Evolutionary conservation across 2,113 vertebrate species (phyloP).

Genomic region (Grammomys dolichurus): DNA sequence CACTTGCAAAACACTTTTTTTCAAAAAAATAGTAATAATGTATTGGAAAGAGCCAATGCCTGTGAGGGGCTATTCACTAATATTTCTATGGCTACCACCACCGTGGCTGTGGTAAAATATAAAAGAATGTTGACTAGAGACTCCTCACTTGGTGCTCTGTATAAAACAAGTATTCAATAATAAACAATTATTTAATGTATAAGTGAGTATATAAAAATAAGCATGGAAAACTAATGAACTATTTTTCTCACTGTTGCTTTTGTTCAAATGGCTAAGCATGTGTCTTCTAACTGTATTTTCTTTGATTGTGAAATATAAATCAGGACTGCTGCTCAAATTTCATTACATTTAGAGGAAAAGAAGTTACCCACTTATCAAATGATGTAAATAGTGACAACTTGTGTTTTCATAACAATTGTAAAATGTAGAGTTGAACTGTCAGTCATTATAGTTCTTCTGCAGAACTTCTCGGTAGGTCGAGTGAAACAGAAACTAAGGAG

Average conservation of each 20-base stretch:
- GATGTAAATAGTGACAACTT: conserved; percentile 36
- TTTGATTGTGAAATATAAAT: conserved; percentile 10
- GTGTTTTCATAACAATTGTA: conserved; percentile 31
- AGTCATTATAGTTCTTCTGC: not conserved
- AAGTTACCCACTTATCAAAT: conserved; percentile 21
- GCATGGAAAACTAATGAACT: not conserved
- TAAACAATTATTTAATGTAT: not conserved
- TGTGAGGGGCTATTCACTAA: not conserved
- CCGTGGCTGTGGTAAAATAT: not conserved
- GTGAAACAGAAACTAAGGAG: conserved; percentile 15
- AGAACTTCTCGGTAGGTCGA: conserved; percentile 52
- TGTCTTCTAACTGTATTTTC: conserved; percentile 1
- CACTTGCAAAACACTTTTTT: not conserved
- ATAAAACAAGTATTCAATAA: conserved; percentile 1
- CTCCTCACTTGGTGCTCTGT: not conserved
- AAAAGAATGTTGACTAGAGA: not conserved
- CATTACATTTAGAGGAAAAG: conserved; percentile 36
- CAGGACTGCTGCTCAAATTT: conserved; percentile 33
- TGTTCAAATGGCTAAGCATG: conserved; percentile 4
- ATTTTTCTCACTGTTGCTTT: conserved; percentile 62
- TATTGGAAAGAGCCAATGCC: not conserved
- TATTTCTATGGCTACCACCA: not conserved
- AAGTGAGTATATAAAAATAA: conserved; percentile 11
- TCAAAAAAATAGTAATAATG: no score
- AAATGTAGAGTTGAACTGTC: conserved; percentile 1